These are phyloP conservation scores for Acronicta alni DNA, from an alignment of 2,888 invertebrate species.

Conservation along the genomic window DNA sequence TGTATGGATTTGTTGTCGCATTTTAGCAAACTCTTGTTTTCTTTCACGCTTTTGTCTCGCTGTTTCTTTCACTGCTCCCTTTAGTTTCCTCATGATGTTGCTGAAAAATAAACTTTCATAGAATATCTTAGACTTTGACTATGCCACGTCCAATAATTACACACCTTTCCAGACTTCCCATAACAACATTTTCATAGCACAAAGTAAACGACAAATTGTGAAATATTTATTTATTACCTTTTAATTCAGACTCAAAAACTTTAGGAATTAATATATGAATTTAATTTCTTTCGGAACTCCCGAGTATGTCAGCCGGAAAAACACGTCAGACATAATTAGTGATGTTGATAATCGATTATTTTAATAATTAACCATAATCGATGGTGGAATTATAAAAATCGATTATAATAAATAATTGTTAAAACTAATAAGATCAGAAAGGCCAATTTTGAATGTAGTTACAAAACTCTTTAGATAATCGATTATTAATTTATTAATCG, in stretches of 20 bases:
- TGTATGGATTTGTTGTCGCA: conserved; percentile 94
- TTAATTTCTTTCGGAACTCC: conserved; percentile 30
- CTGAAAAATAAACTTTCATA: conserved; percentile 61
- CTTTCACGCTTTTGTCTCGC: conserved; percentile 95
- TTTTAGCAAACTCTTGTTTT: conserved; percentile 94
- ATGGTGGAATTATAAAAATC: too few species aligned
- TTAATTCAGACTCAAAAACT: conserved; percentile 1
- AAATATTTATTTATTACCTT: conserved; percentile 39
- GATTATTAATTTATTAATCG: too few species aligned
- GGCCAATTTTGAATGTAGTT: too few species aligned
- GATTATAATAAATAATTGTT: too few species aligned
- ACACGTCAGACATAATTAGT: conserved; percentile 41
- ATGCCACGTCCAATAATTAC: conserved; percentile 60
- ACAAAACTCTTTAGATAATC: too few species aligned
- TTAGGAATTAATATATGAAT: conserved; percentile 21
- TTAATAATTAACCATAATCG: too few species aligned
- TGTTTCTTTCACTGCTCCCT: conserved; percentile 95
- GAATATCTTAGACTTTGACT: conserved; percentile 26
- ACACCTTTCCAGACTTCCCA: conserved; percentile 10
- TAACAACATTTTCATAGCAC: background rate
- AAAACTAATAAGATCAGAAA: too few species aligned
- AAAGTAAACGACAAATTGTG: conserved; percentile 1
- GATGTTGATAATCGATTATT: too few species aligned
- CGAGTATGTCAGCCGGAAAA: conserved; percentile 19
- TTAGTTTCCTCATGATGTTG: conserved; percentile 92